Percentiles rank a stretch among this genome's conserved stretches.
Conservation (phyloP, 2,888 invertebrate species). For the Eugnorisma glareosa region DNA sequence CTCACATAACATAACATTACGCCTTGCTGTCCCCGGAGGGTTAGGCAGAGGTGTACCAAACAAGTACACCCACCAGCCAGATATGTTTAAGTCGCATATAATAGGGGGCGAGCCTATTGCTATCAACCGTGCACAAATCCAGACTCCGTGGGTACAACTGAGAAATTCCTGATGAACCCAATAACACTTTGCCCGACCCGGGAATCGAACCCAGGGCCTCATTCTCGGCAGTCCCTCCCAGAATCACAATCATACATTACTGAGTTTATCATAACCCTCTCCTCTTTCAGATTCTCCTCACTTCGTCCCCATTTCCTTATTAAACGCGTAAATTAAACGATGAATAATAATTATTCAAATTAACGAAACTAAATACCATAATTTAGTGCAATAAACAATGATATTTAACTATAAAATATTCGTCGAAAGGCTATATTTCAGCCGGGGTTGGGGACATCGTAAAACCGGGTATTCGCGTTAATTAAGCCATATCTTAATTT, state of each 20-base stretch:
- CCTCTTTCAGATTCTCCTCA: constrained; percentile 42
- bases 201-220: neutral
- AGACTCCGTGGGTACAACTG: neutral
- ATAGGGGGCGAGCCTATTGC: neutral
- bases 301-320: constrained; percentile 43
- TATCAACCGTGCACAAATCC: neutral
- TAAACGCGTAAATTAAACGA: constrained; percentile 60
- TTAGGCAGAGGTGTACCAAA: neutral
- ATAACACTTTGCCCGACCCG: neutral
- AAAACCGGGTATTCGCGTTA: constrained; percentile 55
- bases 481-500: constrained; percentile 65
- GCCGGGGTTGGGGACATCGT: constrained; percentile 38
- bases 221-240: neutral
- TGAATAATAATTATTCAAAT: constrained; percentile 67
- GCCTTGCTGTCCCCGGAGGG: neutral
- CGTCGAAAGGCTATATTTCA: constrained; percentile 60
- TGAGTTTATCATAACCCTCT: constrained; percentile 21
- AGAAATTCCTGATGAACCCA: neutral
- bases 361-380: constrained; percentile 56
- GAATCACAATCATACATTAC: neutral
- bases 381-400: constrained; percentile 62
- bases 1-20: neutral
- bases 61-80: neutral
- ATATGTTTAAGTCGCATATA: neutral
- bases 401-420: constrained; percentile 67